phyloP scores from a whole-genome alignment of 2,113 vertebrate genomes.

The Anoura caudifer region DNA sequence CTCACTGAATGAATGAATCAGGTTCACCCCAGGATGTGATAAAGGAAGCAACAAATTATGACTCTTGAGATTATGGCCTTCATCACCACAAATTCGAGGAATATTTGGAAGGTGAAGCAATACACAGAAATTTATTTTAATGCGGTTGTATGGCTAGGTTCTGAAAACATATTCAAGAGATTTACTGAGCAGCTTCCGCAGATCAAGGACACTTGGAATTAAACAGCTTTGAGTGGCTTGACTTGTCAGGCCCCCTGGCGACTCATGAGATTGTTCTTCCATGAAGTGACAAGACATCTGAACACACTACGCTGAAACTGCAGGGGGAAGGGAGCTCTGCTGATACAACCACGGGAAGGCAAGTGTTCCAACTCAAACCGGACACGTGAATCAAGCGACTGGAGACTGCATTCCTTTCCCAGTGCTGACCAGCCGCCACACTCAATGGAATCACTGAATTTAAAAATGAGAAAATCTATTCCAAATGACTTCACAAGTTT shows the following conservation, averaged over 20 bases:
- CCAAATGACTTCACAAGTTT: conserved; percentile 19
- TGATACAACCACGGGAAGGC: neutral
- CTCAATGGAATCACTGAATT: neutral
- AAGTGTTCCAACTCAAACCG: neutral
- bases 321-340: neutral
- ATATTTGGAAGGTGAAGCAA: neutral
- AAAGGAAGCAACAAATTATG: neutral
- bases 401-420: neutral
- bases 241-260: conserved; percentile 40
- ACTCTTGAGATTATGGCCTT: conserved; percentile 6
- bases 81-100: conserved; percentile 17
- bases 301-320: conserved; percentile 17
- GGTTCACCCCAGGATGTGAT: neutral
- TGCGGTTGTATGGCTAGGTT: neutral
- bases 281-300: conserved; percentile 47
- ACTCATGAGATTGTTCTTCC: conserved; percentile 52
- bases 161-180: conserved; percentile 55
- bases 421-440: neutral
- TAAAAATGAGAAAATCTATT: conserved; percentile 26
- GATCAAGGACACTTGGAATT: conserved; percentile 66
- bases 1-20: conserved; percentile 16
- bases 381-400: neutral
- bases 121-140: conserved; percentile 47
- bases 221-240: conserved; percentile 55
- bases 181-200: conserved; percentile 46